phyloP scores from a whole-genome alignment of 1,140 invertebrate genomes.

The Neuroterus valhalla region DNA sequence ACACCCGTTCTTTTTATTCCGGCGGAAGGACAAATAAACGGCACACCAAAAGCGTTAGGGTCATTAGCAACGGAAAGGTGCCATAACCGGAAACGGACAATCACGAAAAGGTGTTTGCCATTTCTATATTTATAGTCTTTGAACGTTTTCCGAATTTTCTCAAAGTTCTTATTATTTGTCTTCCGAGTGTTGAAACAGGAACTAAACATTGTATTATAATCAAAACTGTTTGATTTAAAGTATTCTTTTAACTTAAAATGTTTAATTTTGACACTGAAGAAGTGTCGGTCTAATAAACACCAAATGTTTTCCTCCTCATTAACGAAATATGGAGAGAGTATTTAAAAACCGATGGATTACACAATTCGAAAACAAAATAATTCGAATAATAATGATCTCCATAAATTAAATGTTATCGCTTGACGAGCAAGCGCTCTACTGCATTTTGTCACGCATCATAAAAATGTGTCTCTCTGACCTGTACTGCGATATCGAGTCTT shows the following conservation, averaged over 20 bases:
- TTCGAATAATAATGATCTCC: background rate
- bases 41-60: constrained; percentile 21
- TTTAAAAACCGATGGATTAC: background rate
- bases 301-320: background rate
- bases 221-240: too few relatives aligned
- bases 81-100: constrained; percentile 16
- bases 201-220: too few relatives aligned
- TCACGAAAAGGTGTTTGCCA: background rate
- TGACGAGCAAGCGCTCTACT: background rate
- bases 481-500: constrained; percentile 7
- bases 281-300: background rate
- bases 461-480: constrained; percentile 16
- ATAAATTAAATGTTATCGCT: constrained; percentile 12
- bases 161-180: background rate
- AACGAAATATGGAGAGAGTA: too few relatives aligned
- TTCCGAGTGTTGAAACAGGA: too few relatives aligned
- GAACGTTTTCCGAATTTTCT: background rate
- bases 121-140: background rate
- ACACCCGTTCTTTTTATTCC: constrained; percentile 4
- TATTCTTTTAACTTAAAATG: too few relatives aligned
- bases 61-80: constrained; percentile 45
- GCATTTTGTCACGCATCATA: constrained; percentile 28
- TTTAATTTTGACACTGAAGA: background rate
- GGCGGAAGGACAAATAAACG: constrained; percentile 21
- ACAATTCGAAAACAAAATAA: background rate